Conservation (phyloP, 2,888 invertebrate species). For the Nomada ruficornis region DNA sequence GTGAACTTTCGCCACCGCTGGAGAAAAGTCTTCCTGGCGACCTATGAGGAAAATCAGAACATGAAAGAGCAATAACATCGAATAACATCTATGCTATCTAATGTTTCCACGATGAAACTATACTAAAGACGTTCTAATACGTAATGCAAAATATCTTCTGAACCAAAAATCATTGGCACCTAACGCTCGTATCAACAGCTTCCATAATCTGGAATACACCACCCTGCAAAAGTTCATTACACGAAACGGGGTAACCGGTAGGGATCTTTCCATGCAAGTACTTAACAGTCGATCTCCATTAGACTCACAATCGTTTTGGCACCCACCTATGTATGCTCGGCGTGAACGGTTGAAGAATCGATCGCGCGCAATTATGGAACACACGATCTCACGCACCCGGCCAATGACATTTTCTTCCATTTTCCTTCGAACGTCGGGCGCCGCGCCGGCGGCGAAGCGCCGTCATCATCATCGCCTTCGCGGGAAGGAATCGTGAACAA, state of each 20-base stretch:
- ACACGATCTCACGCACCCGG: constrained; percentile 38
- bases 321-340: background rate
- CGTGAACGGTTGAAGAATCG: constrained; percentile 26
- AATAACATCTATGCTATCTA: constrained; percentile 8
- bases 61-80: constrained; percentile 11
- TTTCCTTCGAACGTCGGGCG: constrained; percentile 26
- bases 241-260: no score
- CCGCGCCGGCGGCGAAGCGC: constrained; percentile 32
- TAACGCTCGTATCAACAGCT: no score
- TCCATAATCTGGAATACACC: no score
- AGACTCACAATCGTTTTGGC: constrained; percentile 6
- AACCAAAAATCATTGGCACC: no score
- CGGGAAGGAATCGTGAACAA: constrained; percentile 48
- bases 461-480: constrained; percentile 61
- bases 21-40: constrained; percentile 24
- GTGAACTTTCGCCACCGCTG: constrained; percentile 6
- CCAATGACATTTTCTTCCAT: constrained; percentile 53
- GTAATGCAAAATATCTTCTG: no score
- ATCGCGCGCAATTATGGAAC: constrained; percentile 28
- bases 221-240: no score
- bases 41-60: constrained; percentile 10
- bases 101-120: background rate
- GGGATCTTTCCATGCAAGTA: no score
- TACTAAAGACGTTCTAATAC: no score
- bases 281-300: constrained; percentile 33